Base-by-base conservation (phyloP, 23 tunicate genomes). In the Styela plicata region DNA sequence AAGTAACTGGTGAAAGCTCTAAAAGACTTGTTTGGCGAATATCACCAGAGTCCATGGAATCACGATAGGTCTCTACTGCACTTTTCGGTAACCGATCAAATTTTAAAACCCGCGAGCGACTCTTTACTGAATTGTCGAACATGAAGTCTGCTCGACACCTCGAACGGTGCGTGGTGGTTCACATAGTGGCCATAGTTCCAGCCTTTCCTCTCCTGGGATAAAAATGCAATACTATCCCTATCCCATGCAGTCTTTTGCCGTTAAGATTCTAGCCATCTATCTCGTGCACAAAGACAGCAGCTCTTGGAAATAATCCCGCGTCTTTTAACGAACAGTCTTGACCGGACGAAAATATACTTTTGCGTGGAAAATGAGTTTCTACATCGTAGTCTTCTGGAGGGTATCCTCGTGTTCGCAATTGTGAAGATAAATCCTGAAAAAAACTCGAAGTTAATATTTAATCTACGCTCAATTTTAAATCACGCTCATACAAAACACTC, bases 341-440 rank as follows among this genome's bases (percentile, higher is more conserved):
- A 1, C 61, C 80, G 74, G 80, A 62, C 3, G 86, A 80, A 24
- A 85, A 90, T 1, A 90, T 37, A 22, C 32, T 67, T 64, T 82
- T 85, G 32, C 88, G 86, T 2, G 95, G 95, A 90, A 90, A 90
- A 63, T 90, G 82, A 26, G 88, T 90, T 33, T 85, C 31, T 1
- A 90, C 31, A 32, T 85, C 95, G 82, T 74, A 82, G 28, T 53
- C 66, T 52, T 69, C 63, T 19, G 69, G 79, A 74, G 82, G 89
- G 52, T 79, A 80, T 33, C 67, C 53, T 67, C 81, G 85, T 2
- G 36, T 53, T 23, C 85, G 22, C 16, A 90, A 52, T 1, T 84
- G 7, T 17, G 71, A 67, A 19, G 62, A 52, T 32, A 90, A 67
- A 57, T 85, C 86, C 95, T 90, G 86, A 25, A 78, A 69, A 63